Conservation (phyloP, 2,113 vertebrate species). For the Erythrocercus mccallii region DNA sequence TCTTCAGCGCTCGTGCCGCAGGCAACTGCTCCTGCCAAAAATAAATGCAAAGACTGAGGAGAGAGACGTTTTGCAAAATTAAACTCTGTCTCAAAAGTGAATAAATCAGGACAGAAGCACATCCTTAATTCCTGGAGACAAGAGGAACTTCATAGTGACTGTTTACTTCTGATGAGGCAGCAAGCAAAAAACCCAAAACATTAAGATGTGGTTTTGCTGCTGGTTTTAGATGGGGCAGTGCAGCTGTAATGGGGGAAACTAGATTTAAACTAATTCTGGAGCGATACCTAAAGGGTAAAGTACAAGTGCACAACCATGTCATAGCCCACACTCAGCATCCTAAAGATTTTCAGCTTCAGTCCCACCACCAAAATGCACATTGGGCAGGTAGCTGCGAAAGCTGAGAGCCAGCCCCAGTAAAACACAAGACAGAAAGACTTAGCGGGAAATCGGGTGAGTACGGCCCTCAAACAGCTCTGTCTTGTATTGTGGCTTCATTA, state of each 20-base stretch:
- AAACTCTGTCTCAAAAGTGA: conserved; percentile 26
- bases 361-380: not conserved
- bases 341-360: not conserved
- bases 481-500: not conserved
- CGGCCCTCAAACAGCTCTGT: not conserved
- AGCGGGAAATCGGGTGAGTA: not conserved
- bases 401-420: not conserved
- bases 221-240: not conserved
- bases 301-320: not conserved
- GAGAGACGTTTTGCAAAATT: not conserved
- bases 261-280: not conserved
- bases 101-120: not conserved
- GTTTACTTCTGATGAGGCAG: not conserved
- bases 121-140: not conserved
- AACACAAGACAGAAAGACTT: not conserved
- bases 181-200: not conserved
- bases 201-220: not conserved
- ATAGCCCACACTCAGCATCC: not conserved
- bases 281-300: not conserved
- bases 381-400: not conserved
- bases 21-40: conserved; percentile 26
- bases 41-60: not conserved
- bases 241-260: not conserved
- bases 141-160: not conserved
- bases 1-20: not conserved